Evolutionary conservation across 2,888 invertebrate species (phyloP).

Genomic region (Eilema griseolum): DNA sequence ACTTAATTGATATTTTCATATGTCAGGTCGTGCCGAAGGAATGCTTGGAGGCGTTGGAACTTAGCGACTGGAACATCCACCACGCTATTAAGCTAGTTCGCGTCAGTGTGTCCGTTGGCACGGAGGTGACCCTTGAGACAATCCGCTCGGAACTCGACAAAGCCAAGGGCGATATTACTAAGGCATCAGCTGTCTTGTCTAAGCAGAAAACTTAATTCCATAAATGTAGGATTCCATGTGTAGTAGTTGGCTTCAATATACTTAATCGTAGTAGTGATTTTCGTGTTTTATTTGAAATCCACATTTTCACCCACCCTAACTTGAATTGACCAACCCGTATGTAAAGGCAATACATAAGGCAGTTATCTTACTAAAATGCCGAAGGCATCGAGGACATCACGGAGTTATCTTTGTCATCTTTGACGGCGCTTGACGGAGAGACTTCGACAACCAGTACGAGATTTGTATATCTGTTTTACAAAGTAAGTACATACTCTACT

Average conservation of each 20-base stretch:
- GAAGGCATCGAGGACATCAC: too few relatives aligned
- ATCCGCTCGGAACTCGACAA: constrained; percentile 87
- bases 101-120: constrained; percentile 73
- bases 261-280: constrained; percentile 7
- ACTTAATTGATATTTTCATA: neutral
- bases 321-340: too few relatives aligned
- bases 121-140: constrained; percentile 58
- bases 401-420: too few relatives aligned
- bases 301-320: neutral
- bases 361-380: too few relatives aligned
- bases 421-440: too few relatives aligned
- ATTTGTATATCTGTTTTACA: too few relatives aligned
- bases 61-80: constrained; percentile 95
- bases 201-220: constrained; percentile 18
- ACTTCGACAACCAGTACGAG: too few relatives aligned
- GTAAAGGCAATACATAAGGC: too few relatives aligned
- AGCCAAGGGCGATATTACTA: constrained; percentile 89
- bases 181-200: constrained; percentile 85
- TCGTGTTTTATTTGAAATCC: constrained; percentile 8
- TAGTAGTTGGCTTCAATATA: constrained; percentile 18
- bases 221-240: constrained; percentile 3
- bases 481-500: too few relatives aligned
- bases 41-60: constrained; percentile 93
- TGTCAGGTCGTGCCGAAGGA: constrained; percentile 90
- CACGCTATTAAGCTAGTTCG: constrained; percentile 94